Evolutionary conservation across 1,140 invertebrate species (phyloP).

Genomic region (Saccostrea echinata): DNA sequence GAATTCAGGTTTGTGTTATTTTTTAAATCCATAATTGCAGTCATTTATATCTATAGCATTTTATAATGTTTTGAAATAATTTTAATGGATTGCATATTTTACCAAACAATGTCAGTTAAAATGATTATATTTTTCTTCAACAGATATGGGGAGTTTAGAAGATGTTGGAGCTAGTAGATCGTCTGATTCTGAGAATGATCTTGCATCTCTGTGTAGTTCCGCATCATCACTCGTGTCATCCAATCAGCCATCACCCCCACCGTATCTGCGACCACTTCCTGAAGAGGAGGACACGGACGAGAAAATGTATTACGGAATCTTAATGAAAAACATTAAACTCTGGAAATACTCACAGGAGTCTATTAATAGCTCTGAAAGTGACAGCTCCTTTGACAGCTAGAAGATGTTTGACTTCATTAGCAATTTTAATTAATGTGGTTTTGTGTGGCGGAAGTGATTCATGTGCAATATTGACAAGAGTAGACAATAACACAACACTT

Average conservation of each 20-base stretch:
- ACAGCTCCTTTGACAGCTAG: conserved; percentile 21
- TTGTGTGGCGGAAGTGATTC: not conserved
- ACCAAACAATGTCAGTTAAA: not conserved
- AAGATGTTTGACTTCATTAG: not conserved
- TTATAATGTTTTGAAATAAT: too few species aligned
- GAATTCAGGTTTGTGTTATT: not conserved
- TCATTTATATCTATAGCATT: too few species aligned
- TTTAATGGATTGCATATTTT: not conserved
- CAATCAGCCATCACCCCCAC: not conserved
- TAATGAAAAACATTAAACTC: conserved; percentile 50
- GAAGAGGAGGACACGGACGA: conserved; percentile 42
- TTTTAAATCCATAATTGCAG: not conserved
- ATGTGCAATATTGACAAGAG: conserved; percentile 21
- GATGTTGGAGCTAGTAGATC: not conserved
- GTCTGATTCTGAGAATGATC: not conserved
- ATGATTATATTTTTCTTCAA: not conserved
- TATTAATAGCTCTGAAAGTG: conserved; percentile 31
- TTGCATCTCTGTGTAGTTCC: conserved; percentile 4
- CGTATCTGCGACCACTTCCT: conserved; percentile 20
- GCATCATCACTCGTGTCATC: conserved; percentile 15
- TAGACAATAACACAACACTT: not conserved
- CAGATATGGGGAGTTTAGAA: not conserved
- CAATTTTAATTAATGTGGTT: conserved; percentile 23
- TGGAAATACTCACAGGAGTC: conserved; percentile 47
- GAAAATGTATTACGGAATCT: conserved; percentile 42